phyloP scores from a whole-genome alignment of 2,888 invertebrate species.

The Apotomis betuletana region DNA sequence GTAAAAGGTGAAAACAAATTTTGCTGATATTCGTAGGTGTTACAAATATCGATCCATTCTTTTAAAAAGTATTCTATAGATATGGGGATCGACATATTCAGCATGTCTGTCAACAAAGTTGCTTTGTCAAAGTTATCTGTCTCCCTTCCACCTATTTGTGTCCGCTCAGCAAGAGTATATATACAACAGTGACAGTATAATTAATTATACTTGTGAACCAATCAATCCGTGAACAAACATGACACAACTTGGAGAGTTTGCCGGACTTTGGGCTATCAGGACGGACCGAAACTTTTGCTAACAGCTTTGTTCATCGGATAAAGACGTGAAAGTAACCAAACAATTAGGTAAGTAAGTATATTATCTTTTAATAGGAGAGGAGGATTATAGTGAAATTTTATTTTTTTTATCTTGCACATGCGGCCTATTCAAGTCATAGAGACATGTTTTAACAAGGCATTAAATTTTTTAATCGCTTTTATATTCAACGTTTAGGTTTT shows the following conservation, averaged over 20 bases:
- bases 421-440: too few species aligned
- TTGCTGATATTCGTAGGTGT: too few species aligned
- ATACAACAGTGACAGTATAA: slow-evolving; percentile 2
- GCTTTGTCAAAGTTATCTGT: background rate
- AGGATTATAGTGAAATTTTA: too few species aligned
- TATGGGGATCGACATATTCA: too few species aligned
- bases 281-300: slow-evolving; percentile 5
- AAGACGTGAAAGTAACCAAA: background rate
- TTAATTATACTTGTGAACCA: slow-evolving; percentile 26
- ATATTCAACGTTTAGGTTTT: too few species aligned
- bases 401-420: too few species aligned
- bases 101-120: background rate
- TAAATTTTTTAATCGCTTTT: too few species aligned
- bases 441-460: too few species aligned
- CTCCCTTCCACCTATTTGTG: background rate
- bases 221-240: slow-evolving; percentile 22
- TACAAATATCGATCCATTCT: too few species aligned
- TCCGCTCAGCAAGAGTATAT: background rate
- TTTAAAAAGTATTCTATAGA: too few species aligned
- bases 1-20: too few species aligned
- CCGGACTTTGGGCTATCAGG: slow-evolving; percentile 9
- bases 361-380: background rate
- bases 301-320: background rate
- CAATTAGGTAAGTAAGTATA: background rate
- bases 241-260: slow-evolving; percentile 1